phyloP scores from a whole-genome alignment of 1,140 invertebrate genomes.

The Bombus balteatus region DNA sequence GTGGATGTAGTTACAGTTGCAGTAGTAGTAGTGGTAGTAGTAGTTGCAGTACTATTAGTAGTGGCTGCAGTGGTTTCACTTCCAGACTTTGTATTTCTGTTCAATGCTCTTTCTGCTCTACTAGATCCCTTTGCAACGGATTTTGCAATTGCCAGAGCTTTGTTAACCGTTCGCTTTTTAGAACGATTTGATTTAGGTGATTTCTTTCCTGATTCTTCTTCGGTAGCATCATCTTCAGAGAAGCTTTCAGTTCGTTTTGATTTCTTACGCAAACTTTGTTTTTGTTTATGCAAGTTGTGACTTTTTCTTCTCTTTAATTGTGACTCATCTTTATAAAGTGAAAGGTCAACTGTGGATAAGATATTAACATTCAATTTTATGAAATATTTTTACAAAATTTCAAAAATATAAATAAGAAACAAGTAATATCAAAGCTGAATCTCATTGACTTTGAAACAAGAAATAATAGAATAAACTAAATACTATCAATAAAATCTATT shows the following conservation, averaged over 20 bases:
- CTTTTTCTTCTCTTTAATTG: slow-evolving; percentile 88
- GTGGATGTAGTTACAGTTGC: slow-evolving; percentile 38
- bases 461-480: slow-evolving; percentile 5
- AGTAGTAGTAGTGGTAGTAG: slow-evolving; percentile 42
- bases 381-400: background rate
- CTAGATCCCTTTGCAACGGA: slow-evolving; percentile 77
- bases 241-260: slow-evolving; percentile 51
- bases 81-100: slow-evolving; percentile 69
- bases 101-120: slow-evolving; percentile 78
- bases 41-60: slow-evolving; percentile 41
- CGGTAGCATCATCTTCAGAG: slow-evolving; percentile 60
- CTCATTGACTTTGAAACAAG: background rate
- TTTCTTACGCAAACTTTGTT: slow-evolving; percentile 75
- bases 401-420: slow-evolving; percentile 20
- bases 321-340: slow-evolving; percentile 90
- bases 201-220: slow-evolving; percentile 67
- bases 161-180: slow-evolving; percentile 76
- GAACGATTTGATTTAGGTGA: slow-evolving; percentile 67
- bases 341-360: slow-evolving; percentile 88
- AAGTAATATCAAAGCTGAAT: background rate
- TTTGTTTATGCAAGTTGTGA: slow-evolving; percentile 70
- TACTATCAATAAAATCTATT: background rate
- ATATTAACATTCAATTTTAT: slow-evolving; percentile 32
- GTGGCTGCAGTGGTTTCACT: slow-evolving; percentile 51
- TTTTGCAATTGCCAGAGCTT: slow-evolving; percentile 75